Conservation (phyloP, 1,140 invertebrate species). For the Formica exsecta region DNA sequence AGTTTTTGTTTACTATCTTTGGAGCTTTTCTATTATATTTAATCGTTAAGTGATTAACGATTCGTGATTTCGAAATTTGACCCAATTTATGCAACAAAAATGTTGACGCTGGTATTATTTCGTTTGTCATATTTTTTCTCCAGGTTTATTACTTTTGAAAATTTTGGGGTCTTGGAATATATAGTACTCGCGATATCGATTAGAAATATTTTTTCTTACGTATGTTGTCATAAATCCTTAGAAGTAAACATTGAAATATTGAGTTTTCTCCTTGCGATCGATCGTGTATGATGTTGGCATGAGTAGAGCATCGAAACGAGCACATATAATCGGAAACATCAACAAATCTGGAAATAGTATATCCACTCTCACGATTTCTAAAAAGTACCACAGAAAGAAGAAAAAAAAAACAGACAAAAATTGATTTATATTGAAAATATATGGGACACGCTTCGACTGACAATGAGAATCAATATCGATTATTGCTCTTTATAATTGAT, state of each 20-base stretch:
- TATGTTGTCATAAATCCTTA: slow-evolving; percentile 53
- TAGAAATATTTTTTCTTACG: slow-evolving; percentile 35
- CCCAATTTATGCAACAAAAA: background rate
- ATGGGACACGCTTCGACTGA: background rate
- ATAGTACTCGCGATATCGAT: slow-evolving; percentile 1
- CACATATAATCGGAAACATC: slow-evolving; percentile 46
- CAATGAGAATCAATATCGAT: background rate
- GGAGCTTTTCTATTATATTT: too few species aligned
- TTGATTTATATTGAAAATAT: slow-evolving; percentile 20
- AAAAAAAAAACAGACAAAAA: background rate
- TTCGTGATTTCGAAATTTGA: background rate
- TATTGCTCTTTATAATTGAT: background rate
- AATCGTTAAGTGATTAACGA: background rate
- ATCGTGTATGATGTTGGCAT: slow-evolving; percentile 25
- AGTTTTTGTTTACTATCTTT: too few species aligned
- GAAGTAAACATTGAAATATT: slow-evolving; percentile 51
- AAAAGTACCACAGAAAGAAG: background rate
- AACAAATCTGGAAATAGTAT: slow-evolving; percentile 64
- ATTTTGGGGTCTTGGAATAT: background rate
- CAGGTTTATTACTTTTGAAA: background rate
- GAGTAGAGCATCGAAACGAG: slow-evolving; percentile 3
- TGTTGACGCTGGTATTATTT: background rate
- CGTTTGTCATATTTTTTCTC: background rate
- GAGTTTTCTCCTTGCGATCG: background rate
- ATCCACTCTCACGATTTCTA: background rate